These are phyloP conservation scores for Triplophysa dalaica DNA, from an alignment of 2,113 vertebrate genomes.

Conservation along the genomic window DNA sequence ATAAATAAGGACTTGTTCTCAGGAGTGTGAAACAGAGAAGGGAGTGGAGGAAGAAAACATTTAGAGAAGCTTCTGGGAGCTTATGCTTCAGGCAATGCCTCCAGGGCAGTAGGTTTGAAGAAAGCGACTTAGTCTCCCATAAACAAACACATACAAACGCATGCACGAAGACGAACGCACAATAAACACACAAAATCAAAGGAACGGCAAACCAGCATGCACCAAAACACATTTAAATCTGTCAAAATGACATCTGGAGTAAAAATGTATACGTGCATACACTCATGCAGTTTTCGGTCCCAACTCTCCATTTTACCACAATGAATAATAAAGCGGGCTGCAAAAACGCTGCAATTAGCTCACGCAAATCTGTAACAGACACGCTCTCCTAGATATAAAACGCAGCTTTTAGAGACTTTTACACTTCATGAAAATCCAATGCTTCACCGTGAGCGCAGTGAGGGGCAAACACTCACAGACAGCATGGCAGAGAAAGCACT, in stretches of 20 bases:
- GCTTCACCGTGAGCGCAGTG: conserved; percentile 22
- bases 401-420: conserved; percentile 37
- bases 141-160: conserved; percentile 29
- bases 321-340: conserved; percentile 41
- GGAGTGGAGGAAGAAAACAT: neutral
- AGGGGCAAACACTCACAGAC: conserved; percentile 26
- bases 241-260: neutral
- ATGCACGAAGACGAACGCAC: conserved; percentile 21
- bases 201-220: conserved; percentile 28
- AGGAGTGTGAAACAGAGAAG: conserved; percentile 16
- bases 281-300: conserved; percentile 9
- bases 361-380: conserved; percentile 22
- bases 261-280: conserved; percentile 32
- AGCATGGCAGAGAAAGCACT: neutral
- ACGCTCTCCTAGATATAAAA: conserved; percentile 28
- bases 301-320: conserved; percentile 29
- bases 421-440: conserved; percentile 40
- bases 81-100: conserved; percentile 60
- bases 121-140: conserved; percentile 43
- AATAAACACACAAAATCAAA: conserved; percentile 43
- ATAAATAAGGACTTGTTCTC: neutral
- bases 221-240: neutral
- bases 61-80: conserved; percentile 31
- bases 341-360: conserved; percentile 40
- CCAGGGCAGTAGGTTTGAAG: conserved; percentile 54